Evolutionary conservation across 2,797 vertebrate species (phyloP), one percentile per base, ranked within the genome.

Genomic region (Luscinia luscinia): DNA sequence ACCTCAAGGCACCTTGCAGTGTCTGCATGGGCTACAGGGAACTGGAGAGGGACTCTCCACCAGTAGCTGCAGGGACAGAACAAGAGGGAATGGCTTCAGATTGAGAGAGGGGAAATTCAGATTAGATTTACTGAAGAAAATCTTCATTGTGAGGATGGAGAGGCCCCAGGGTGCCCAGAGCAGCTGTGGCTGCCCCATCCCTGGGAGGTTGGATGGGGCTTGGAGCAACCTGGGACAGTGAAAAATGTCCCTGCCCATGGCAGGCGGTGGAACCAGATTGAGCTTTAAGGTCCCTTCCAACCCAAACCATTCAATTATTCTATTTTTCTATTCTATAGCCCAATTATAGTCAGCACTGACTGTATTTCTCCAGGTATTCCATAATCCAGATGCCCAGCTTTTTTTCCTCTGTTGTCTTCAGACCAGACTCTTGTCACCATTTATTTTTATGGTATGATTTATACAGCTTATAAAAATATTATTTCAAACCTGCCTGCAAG

Each of bases 381-480:
- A 17, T 18, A 81, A 82, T 45, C 11, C 70, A 81, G 28, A 76
- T 6, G 27, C 26, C 15, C 2, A 40, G 3, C 1, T 81, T 67
- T 58, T 70, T 67, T 9, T 4, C 11, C n/a, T 81, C 43, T 84
- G 11, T 67, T 73, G 10, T 63, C 70, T 69, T 78, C 73, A 49
- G 40, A 40, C 30, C 26, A 94, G 63, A 68, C 6, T 16, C 38
- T 74, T 75, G 12, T 66, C 34, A 67, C 34, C 27, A 54, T 66
- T 78, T 93, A 91, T 87, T 90, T 95, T 84, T 86, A 84, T 54
- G 19, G 24, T 46, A 36, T 84, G 69, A 90, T 96, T 96, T 84
- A 82, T 58, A 74, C 41, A 90, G 52, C 48, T 70, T 79, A 74
- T 82, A 79, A 86, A 91, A 96, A 79, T 68, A 89, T 75, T 80